phyloP scores from a whole-genome alignment of 2,113 vertebrate genomes.

The Sylvilagus bachmani region DNA sequence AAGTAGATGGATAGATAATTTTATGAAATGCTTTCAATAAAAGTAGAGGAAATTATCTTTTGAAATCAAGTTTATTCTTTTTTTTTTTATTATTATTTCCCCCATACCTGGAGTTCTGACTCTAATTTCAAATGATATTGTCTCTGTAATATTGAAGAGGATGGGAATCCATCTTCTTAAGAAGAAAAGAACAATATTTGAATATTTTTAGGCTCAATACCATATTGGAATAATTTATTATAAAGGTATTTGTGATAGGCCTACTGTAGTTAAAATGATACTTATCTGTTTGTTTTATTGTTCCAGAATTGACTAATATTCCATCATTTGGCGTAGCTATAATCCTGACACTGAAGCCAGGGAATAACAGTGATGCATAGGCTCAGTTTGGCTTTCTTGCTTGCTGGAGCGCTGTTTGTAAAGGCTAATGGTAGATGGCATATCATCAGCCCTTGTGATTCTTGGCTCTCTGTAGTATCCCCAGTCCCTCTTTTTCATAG shows the following conservation, averaged over 20 bases:
- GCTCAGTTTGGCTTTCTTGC: constrained; percentile 20
- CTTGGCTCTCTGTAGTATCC: constrained; percentile 61
- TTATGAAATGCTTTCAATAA: constrained; percentile 31
- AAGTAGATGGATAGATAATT: constrained; percentile 19
- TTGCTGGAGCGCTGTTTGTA: constrained; percentile 52
- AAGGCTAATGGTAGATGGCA: constrained; percentile 10
- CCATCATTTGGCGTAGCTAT: not conserved
- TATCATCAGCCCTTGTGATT: constrained; percentile 52
- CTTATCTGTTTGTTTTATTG: constrained; percentile 58
- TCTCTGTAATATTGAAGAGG: not conserved
- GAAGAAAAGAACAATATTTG: constrained; percentile 37
- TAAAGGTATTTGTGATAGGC: not conserved
- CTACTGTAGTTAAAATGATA: not conserved
- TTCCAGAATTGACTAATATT: constrained; percentile 52
- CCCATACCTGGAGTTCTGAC: not conserved
- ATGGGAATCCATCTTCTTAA: not conserved
- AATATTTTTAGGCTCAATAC: constrained; percentile 36
- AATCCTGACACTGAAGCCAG: constrained; percentile 9
- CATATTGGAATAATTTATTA: constrained; percentile 15
- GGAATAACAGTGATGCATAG: constrained; percentile 47
- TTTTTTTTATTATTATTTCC: constrained; percentile 2
- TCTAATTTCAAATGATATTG: constrained; percentile 38
- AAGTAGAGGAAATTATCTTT: constrained; percentile 12
- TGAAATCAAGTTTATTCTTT: not conserved
- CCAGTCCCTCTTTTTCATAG: constrained; percentile 42